Base-by-base conservation (phyloP, 2,888 invertebrate genomes). In the Campoletis raptor region DNA sequence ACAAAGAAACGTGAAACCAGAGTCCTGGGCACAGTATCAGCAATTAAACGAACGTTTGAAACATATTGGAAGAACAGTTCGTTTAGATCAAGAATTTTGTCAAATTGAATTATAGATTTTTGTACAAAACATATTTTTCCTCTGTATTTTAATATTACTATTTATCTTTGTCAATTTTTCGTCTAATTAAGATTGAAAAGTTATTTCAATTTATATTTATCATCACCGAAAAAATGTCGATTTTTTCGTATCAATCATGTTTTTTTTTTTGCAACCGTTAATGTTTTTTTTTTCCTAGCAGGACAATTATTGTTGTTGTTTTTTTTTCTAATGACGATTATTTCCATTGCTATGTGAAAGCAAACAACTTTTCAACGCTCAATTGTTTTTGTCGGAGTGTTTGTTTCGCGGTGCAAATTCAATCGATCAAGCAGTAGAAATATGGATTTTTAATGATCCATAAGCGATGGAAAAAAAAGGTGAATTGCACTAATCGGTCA, bases 361-460 rank as follows among this genome's bases (percentile, higher is more conserved):
- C 30, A 52, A 54, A 54, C 54, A 52, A 48, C 8, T 45, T 76
- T 76, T 30, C 18, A 40, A 42, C 30, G 61, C 30, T 74, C 24
- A 12, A 15, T 15, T 21, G 37, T 18, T 52, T 48, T n/a, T 24
- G n/a, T 30, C 21, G 36, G 18, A 5, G 24, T 57, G 74, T 37
- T 73, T 73, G 54, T 69, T 18, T 21, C 36, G 40, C 48, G 30
- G 12, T 30, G 21, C 67, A 18, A 69, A 57, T 77, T 40, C 10
- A 54, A 81, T 74, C 64, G 66, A 81, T 57, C 81, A 42, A 64
- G 36, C 36, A 21, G 42, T 73, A 4, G 42, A n/a, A 70, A 78
- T 83, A 79, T 80, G 70, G 66, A 83, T 77, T 67, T 40, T 83
- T 77, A 76, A 86, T 67, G 86, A 83, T 83, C 86, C 45, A 86